Conservation (phyloP, 2,113 vertebrate genomes). For the Shinisaurus crocodilurus region DNA sequence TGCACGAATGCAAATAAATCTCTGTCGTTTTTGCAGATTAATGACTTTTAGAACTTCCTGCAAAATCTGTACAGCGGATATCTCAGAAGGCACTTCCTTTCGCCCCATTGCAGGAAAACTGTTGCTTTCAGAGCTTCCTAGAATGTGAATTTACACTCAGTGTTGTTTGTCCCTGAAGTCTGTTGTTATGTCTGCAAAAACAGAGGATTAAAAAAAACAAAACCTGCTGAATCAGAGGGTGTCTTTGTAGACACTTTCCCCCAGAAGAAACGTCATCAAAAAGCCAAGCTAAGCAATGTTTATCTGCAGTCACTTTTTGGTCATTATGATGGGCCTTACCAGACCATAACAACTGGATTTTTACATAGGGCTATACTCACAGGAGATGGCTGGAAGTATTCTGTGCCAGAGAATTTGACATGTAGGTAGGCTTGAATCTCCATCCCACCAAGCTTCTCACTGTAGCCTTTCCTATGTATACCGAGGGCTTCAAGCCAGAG, state of each 20-base stretch:
- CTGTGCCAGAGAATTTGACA: background rate
- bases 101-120: background rate
- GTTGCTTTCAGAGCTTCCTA: constrained; percentile 9
- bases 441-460: too few relatives aligned
- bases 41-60: constrained; percentile 11
- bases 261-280: background rate
- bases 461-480: background rate
- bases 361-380: background rate
- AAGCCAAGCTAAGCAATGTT: background rate
- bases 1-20: constrained; percentile 4
- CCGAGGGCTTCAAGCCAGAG: background rate
- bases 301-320: background rate
- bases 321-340: background rate
- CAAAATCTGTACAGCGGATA: background rate
- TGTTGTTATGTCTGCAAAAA: background rate
- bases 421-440: background rate
- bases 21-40: background rate
- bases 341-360: background rate
- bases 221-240: constrained; percentile 17
- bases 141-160: background rate
- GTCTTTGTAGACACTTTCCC: constrained; percentile 6
- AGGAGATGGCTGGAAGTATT: background rate
- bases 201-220: background rate
- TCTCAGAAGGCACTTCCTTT: background rate
- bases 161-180: background rate